These are phyloP conservation scores for Tokudaia muenninki DNA, from an alignment of 2,797 vertebrate species.

Conservation along the genomic window DNA sequence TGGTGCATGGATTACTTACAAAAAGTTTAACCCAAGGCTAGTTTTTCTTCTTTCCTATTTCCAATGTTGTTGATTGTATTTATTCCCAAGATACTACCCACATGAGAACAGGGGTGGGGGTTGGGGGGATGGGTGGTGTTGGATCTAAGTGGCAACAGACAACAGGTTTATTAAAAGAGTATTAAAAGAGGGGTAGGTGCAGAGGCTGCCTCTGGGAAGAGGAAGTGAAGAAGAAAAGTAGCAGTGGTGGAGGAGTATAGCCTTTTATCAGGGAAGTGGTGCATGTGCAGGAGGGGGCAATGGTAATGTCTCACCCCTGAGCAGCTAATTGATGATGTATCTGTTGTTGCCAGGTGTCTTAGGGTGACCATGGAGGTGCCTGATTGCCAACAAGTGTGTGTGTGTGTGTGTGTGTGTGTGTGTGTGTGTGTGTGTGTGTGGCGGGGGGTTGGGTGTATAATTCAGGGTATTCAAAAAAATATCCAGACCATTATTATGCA, in stretches of 20 bases:
- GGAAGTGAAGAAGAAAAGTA: background rate
- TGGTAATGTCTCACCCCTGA: background rate
- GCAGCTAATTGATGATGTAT: background rate
- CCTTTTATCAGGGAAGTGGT: background rate
- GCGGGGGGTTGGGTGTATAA: background rate
- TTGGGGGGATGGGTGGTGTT: background rate
- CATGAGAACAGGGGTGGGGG: background rate
- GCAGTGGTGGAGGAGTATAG: background rate
- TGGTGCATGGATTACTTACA: background rate
- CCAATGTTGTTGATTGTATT: background rate
- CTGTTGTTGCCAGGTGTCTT: background rate
- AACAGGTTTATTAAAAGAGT: background rate
- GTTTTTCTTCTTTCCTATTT: slow-evolving; percentile 26
- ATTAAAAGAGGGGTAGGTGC: too few relatives aligned
- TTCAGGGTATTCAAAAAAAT: slow-evolving; percentile 34
- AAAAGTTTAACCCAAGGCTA: slow-evolving; percentile 1
- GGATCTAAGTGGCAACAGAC: background rate
- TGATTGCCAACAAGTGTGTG: background rate
- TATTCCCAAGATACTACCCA: background rate
- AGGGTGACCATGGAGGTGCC: background rate
- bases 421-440: background rate
- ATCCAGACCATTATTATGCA: background rate
- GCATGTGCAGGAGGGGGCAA: background rate
- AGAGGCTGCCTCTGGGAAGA: background rate
- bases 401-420: background rate